A percentile compares a stretch with the other conserved stretches of the same genome.
Evolutionary conservation across 2,797 vertebrate species (phyloP).

Genomic region (Pseudomugil gertrudae): DNA sequence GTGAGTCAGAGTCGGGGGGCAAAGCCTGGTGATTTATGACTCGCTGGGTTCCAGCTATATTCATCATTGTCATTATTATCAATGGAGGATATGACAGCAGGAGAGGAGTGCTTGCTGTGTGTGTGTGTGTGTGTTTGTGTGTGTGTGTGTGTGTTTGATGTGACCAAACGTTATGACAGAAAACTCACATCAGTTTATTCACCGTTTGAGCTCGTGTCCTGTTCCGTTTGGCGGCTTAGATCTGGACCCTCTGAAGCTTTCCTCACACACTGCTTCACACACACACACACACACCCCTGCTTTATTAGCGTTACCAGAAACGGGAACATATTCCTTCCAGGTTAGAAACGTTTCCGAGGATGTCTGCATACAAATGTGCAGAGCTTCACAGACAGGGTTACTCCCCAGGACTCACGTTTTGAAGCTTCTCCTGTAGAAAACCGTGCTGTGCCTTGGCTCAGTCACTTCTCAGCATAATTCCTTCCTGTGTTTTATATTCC

Average conservation of each 20-base stretch:
- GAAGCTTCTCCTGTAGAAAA: slow-evolving; percentile 24
- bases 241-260: slow-evolving; percentile 14
- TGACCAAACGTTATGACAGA: slow-evolving; percentile 46
- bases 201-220: slow-evolving; percentile 16
- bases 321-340: neutral
- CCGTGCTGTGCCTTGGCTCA: slow-evolving; percentile 43
- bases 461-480: too few relatives aligned
- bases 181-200: slow-evolving; percentile 34
- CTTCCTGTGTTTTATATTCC: slow-evolving; percentile 30
- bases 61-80: slow-evolving; percentile 80
- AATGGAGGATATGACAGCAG: slow-evolving; percentile 73
- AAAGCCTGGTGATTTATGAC: slow-evolving; percentile 74
- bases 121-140: slow-evolving; percentile 18
- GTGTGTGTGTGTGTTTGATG: slow-evolving; percentile 25
- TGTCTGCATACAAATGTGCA: slow-evolving; percentile 9
- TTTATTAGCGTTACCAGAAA: slow-evolving; percentile 1
- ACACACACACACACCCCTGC: neutral
- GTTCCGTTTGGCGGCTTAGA: slow-evolving; percentile 1
- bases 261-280: neutral
- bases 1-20: slow-evolving; percentile 63
- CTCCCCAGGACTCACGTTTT: slow-evolving; percentile 28
- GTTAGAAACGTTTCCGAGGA: slow-evolving; percentile 22
- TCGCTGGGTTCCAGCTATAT: slow-evolving; percentile 66
- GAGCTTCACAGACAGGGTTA: slow-evolving; percentile 15
- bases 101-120: slow-evolving; percentile 51